phyloP scores from a whole-genome alignment of 2,113 vertebrate genomes.

The Dasyornis broadbenti region DNA sequence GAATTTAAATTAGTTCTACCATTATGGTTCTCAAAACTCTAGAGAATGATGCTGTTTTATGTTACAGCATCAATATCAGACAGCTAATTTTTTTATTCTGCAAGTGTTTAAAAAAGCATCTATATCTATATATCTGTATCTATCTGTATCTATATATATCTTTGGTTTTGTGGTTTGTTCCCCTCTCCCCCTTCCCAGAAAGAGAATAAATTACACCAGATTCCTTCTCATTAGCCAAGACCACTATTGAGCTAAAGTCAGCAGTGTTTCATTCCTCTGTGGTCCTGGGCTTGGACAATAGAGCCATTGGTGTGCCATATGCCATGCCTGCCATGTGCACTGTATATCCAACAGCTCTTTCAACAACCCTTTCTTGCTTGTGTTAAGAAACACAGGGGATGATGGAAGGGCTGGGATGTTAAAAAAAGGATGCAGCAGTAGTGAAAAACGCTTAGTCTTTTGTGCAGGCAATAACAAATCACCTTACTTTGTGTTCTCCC shows the following conservation, averaged over 20 bases:
- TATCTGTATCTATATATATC: background rate
- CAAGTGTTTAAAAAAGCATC: background rate
- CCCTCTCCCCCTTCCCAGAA: background rate
- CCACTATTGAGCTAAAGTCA: conserved; percentile 11
- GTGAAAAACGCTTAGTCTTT: background rate
- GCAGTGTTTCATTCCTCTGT: background rate
- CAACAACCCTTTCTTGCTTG: background rate
- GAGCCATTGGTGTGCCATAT: conserved; percentile 12
- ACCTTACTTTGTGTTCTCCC: background rate
- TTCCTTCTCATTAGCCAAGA: conserved; percentile 20
- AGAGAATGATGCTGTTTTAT: background rate
- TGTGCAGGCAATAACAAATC: conserved; percentile 7
- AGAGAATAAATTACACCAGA: conserved; percentile 4
- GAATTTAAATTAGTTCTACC: background rate
- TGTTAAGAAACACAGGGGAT: background rate
- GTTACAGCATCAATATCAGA: background rate
- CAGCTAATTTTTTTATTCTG: background rate
- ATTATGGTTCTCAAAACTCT: background rate
- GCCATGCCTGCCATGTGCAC: background rate
- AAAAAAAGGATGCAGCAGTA: background rate
- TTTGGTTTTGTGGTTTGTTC: background rate
- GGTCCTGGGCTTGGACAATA: background rate
- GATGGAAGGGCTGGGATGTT: background rate
- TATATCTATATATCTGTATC: too few species aligned
- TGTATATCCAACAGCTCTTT: background rate